A percentile compares a stretch with the other conserved stretches of the same genome.
Evolutionary conservation across 2,888 invertebrate species (phyloP).

Genomic region (Drosophila maculinotata): DNA sequence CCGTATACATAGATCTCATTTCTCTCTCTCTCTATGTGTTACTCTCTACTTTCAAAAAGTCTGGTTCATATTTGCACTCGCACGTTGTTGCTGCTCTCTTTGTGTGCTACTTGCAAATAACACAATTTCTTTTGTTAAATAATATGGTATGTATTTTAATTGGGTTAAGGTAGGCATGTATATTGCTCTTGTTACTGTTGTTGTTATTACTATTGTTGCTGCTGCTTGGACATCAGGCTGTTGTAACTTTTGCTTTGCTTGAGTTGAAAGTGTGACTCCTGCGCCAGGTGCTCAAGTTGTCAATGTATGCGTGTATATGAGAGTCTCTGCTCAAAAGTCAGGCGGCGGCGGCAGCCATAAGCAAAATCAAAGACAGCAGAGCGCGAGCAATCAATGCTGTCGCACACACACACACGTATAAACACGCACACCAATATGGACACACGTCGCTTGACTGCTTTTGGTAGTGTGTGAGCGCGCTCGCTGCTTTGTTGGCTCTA

Average conservation of each 20-base stretch:
- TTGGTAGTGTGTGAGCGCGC: slow-evolving; percentile 53
- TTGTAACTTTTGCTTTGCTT: slow-evolving; percentile 43
- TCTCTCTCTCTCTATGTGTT: slow-evolving; percentile 27
- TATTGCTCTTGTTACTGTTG: slow-evolving; percentile 31
- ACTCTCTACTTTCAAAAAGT: slow-evolving; percentile 66
- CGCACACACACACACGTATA: slow-evolving; percentile 29
- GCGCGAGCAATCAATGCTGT: slow-evolving; percentile 65
- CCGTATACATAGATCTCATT: slow-evolving; percentile 64
- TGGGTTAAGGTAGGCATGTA: slow-evolving; percentile 83
- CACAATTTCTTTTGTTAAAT: slow-evolving; percentile 82
- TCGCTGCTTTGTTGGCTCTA: slow-evolving; percentile 49
- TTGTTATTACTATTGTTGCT: slow-evolving; percentile 6
- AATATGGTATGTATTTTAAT: slow-evolving; percentile 78
- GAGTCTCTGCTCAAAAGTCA: slow-evolving; percentile 65
- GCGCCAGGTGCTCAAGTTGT: slow-evolving; percentile 70
- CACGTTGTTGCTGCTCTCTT: slow-evolving; percentile 49
- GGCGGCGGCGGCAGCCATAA: slow-evolving; percentile 62
- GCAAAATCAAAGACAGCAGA: slow-evolving; percentile 71
- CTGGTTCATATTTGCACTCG: slow-evolving; percentile 60
- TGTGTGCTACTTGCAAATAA: slow-evolving; percentile 70
- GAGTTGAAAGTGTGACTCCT: slow-evolving; percentile 73
- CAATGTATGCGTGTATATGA: slow-evolving; percentile 33
- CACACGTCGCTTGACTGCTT: slow-evolving; percentile 73
- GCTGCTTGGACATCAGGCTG: slow-evolving; percentile 39
- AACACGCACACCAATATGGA: slow-evolving; percentile 48